Conservation (phyloP, 2,797 vertebrate species). For the Galagoides demidoff region DNA sequence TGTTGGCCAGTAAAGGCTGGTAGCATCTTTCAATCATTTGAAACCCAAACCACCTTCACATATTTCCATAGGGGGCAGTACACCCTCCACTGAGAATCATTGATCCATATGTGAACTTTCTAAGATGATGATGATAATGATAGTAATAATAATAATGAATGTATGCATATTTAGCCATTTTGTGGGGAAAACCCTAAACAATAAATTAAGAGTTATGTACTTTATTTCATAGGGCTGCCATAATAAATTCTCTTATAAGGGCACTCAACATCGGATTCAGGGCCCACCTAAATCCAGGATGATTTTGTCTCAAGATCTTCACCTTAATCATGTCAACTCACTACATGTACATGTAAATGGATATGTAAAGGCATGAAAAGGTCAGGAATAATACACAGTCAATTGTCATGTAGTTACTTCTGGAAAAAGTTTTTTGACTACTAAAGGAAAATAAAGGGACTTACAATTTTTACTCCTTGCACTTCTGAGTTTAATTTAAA, state of each 20-base stretch:
- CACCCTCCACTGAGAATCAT: background rate
- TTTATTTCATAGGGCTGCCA: background rate
- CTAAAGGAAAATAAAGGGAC: background rate
- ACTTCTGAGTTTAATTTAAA: slow-evolving; percentile 4
- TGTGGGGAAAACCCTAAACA: background rate
- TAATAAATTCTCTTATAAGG: background rate
- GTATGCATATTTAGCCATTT: background rate
- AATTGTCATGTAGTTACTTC: background rate
- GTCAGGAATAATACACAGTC: background rate
- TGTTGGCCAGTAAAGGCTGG: background rate
- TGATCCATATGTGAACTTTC: background rate
- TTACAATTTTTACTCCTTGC: background rate
- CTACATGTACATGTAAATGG: background rate
- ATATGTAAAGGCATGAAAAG: background rate
- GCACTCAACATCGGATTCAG: background rate
- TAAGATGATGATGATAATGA: background rate
- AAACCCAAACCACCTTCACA: background rate
- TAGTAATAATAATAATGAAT: background rate
- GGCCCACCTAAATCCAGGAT: background rate
- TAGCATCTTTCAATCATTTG: background rate
- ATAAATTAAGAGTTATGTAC: background rate
- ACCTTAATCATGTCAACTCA: background rate
- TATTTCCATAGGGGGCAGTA: background rate
- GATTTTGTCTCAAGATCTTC: background rate
- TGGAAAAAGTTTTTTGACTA: background rate